Evolutionary conservation across 2,113 vertebrate species (phyloP).

Genomic region (Saccopteryx leptura): DNA sequence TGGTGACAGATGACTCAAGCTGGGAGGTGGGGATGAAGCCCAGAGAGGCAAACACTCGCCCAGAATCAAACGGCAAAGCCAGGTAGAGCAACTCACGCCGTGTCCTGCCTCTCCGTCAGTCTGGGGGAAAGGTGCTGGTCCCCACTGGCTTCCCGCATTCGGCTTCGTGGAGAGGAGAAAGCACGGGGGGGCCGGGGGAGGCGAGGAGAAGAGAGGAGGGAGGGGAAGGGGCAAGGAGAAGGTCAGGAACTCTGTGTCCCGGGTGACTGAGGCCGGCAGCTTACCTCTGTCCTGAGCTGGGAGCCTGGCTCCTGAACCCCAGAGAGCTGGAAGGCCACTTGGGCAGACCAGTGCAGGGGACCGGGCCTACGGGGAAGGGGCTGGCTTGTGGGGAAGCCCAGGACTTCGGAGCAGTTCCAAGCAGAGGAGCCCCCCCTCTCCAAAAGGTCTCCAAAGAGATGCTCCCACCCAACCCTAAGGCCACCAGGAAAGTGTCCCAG

Average conservation of each 20-base stretch:
- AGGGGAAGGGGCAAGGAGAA: too few species aligned
- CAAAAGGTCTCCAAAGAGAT: neutral
- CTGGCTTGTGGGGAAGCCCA: accelerated
- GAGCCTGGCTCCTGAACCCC: neutral
- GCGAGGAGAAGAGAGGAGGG: too few species aligned
- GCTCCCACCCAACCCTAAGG: neutral
- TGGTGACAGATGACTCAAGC: neutral
- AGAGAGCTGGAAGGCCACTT: accelerated
- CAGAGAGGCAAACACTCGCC: neutral
- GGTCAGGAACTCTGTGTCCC: accelerated
- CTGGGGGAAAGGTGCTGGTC: neutral
- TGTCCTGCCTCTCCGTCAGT: accelerated
- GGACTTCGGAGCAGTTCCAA: neutral
- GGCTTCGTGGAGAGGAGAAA: neutral
- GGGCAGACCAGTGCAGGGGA: neutral
- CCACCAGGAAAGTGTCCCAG: neutral
- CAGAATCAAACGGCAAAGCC: accelerated
- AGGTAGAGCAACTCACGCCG: accelerated
- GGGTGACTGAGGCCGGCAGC: accelerated
- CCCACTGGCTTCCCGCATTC: neutral
- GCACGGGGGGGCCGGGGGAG: too few species aligned
- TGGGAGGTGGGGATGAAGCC: neutral
- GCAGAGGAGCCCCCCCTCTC: neutral
- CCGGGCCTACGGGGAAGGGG: neutral
- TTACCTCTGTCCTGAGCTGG: accelerated